Conservation (phyloP, 2,888 invertebrate species). For the Drosophila colorata region DNA sequence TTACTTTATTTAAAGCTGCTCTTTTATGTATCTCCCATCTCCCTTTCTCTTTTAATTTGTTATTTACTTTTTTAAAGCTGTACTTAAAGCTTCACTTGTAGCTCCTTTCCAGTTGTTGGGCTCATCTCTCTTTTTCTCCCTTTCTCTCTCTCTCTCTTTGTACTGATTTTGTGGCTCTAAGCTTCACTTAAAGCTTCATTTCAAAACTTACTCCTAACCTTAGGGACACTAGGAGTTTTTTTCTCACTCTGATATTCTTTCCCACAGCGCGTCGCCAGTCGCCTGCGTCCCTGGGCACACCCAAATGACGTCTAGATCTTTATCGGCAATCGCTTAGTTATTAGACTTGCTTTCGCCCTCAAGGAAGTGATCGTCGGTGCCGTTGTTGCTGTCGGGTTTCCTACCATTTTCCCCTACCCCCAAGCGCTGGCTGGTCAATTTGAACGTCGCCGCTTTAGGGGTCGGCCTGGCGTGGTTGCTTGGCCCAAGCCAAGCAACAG, state of each 20-base stretch:
- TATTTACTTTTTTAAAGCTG: no score
- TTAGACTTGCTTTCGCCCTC: slow-evolving; percentile 67
- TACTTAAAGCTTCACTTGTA: neutral
- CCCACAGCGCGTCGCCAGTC: slow-evolving; percentile 43
- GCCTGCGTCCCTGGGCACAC: slow-evolving; percentile 14
- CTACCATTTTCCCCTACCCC: slow-evolving; percentile 18
- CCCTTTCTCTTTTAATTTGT: no score
- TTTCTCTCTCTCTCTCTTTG: neutral
- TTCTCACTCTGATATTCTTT: slow-evolving; percentile 17
- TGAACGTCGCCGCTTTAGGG: slow-evolving; percentile 61
- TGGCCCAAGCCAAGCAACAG: slow-evolving; percentile 55
- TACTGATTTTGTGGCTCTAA: neutral
- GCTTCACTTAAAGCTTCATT: slow-evolving; percentile 1
- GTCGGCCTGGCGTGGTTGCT: slow-evolving; percentile 22
- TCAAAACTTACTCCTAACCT: neutral
- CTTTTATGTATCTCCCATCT: no score
- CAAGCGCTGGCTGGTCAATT: slow-evolving; percentile 45
- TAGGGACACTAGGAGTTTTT: no score
- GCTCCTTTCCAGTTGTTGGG: neutral
- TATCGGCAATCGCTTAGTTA: slow-evolving; percentile 58
- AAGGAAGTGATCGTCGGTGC: slow-evolving; percentile 62
- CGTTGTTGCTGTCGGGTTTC: slow-evolving; percentile 27
- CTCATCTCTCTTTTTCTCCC: no score
- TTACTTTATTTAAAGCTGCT: no score
- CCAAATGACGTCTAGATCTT: slow-evolving; percentile 64